Evolutionary conservation across 2,888 invertebrate species (phyloP).

Genomic region (Mesorhabditis spiculigera): DNA sequence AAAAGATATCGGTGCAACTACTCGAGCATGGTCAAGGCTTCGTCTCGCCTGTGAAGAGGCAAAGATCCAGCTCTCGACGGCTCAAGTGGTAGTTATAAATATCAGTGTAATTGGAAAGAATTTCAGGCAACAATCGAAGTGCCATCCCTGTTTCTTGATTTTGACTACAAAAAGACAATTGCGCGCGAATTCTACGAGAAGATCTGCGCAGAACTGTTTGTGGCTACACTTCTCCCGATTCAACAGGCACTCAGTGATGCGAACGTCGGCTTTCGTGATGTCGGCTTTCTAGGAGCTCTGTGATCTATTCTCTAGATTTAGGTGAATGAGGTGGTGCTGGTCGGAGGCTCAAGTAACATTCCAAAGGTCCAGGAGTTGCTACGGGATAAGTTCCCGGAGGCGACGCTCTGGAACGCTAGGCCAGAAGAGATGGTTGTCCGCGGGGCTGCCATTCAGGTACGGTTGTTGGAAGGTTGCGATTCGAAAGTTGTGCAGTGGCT

Average conservation of each 20-base stretch:
- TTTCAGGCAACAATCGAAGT: background rate
- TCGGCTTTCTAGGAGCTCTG: too few relatives aligned
- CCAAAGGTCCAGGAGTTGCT: background rate
- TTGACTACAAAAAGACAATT: background rate
- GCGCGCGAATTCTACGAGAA: background rate
- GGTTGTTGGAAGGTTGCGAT: too few relatives aligned
- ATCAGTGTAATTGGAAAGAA: too few relatives aligned
- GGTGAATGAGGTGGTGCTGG: background rate
- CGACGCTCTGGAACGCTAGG: background rate
- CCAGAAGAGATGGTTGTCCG: background rate
- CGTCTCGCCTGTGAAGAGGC: background rate
- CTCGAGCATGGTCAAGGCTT: background rate
- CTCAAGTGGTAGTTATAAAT: background rate
- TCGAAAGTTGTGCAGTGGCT: too few relatives aligned
- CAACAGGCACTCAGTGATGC: background rate
- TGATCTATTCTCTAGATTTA: background rate
- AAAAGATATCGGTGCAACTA: background rate
- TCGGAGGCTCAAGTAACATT: background rate
- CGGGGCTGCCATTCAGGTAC: background rate
- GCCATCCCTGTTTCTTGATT: background rate
- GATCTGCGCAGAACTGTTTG: background rate
- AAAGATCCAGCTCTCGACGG: background rate
- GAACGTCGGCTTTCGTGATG: background rate
- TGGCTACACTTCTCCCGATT: background rate
- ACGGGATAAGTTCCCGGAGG: background rate